Evolutionary conservation across 2,888 invertebrate species (phyloP).

Genomic region (Machimus rusticus): DNA sequence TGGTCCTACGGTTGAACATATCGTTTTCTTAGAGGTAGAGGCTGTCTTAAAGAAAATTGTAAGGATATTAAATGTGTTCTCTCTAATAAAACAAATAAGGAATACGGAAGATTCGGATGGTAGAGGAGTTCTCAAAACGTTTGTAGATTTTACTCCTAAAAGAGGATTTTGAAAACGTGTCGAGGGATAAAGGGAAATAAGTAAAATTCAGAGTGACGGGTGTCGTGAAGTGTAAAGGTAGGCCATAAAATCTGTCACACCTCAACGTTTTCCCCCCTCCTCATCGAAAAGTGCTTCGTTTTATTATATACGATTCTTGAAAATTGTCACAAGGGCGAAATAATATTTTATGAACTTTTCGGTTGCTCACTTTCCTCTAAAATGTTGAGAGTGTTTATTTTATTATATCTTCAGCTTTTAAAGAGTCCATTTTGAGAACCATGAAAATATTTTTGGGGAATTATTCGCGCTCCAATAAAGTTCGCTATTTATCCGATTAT

Average conservation of each 20-base stretch:
- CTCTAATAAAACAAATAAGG: background rate
- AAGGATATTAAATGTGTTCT: background rate
- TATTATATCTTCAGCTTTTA: background rate
- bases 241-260: background rate
- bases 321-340: background rate
- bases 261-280: background rate
- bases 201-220: background rate
- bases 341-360: background rate
- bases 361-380: background rate
- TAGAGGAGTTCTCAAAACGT: background rate
- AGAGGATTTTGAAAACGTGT: background rate
- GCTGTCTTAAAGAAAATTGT: background rate
- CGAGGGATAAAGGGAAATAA: background rate
- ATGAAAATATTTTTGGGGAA: background rate
- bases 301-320: background rate
- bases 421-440: background rate
- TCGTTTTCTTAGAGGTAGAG: background rate
- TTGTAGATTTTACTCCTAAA: background rate
- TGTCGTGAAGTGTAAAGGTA: background rate
- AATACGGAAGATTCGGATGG: background rate
- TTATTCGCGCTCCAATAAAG: background rate
- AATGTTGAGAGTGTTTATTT: background rate
- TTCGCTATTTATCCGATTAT: slow-evolving; percentile 26
- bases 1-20: background rate
- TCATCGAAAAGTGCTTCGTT: background rate